Evolutionary conservation across 2,113 vertebrate species (phyloP), one percentile per base, ranked within the genome.

Genomic region (Saccopteryx leptura): DNA sequence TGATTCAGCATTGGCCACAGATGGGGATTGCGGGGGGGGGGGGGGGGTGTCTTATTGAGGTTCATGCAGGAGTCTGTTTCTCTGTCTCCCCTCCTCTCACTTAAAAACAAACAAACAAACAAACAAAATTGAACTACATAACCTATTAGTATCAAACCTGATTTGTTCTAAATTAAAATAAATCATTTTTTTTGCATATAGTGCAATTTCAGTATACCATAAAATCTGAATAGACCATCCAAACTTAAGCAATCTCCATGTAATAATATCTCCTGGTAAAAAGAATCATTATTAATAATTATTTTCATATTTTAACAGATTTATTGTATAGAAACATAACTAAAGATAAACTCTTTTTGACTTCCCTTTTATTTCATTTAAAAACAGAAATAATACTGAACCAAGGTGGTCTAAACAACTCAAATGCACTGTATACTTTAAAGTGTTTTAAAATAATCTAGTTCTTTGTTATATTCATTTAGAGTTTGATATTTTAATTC

Each of bases 161-260:
- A 88, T 60, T 52, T 89, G 33, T 97, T 82, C 18, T 56, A 89
- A 95, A 96, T 61, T 68, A 94, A 0, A 18, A 46, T 8, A 94
- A 97, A 63, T 72, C 0, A 71, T 76, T 94, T 96, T 3, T 79
- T 97, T 95, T 88, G 46, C 58, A 39, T 85, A 90, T 78, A 4
- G 10, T 76, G 85, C 24, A 63, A 78, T 75, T 93, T 90, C 14
- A 95, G 46, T 75, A 91, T 13, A n/a, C 11, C 31, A 71, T 88
- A 69, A 96, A 88, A 75, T 60, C 26, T 91, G n/a, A 33, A 60
- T 28, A 79, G 13, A 69, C 0, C 10, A 71, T 92, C 10, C 0
- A 46, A 17, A 6, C 9, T 83, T 92, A 82, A 87, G 11, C 12
- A 96, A 82, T 85, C 31, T 79, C 21, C 19, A 82, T 60, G 0